Percentiles rank a stretch among this genome's conserved stretches.
These are phyloP conservation scores for Paraescarpia echinospica DNA, from an alignment of 1,140 invertebrate species.

Conservation along the genomic window DNA sequence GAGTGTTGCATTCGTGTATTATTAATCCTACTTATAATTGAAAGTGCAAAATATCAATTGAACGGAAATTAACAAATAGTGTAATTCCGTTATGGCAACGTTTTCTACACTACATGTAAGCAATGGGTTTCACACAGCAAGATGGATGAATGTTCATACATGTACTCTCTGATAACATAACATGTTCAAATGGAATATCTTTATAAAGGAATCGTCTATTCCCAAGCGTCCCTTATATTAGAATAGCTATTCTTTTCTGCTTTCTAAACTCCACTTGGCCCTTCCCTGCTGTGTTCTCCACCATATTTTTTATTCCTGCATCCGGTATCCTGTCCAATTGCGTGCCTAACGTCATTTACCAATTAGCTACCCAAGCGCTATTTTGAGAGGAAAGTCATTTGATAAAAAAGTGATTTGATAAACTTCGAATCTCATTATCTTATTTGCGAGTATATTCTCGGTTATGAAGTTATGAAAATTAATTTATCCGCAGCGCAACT, in stretches of 20 bases:
- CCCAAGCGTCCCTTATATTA: not conserved
- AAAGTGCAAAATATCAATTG: too few relatives aligned
- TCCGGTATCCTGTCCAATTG: not conserved
- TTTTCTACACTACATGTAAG: too few relatives aligned
- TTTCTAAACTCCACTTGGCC: not conserved
- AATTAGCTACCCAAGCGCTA: not conserved
- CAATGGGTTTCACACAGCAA: too few relatives aligned
- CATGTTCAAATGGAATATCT: too few relatives aligned
- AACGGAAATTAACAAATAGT: too few relatives aligned
- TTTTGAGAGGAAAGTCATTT: not conserved
- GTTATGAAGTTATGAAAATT: not conserved
- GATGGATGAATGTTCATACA: too few relatives aligned
- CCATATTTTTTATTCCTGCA: not conserved
- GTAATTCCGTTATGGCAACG: too few relatives aligned
- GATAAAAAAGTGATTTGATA: not conserved
- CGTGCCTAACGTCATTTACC: not conserved
- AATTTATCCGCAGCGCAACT: not conserved
- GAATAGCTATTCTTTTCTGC: not conserved
- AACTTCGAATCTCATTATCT: not conserved
- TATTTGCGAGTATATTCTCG: not conserved
- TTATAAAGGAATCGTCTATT: not conserved
- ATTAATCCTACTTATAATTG: too few relatives aligned
- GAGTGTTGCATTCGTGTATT: too few relatives aligned
- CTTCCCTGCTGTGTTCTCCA: not conserved
- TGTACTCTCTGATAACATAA: too few relatives aligned